A percentile compares a stretch with the other conserved stretches of the same genome.
Evolutionary conservation across 2,797 vertebrate species (phyloP).

Genomic region (Spinibarbus caldwelli): DNA sequence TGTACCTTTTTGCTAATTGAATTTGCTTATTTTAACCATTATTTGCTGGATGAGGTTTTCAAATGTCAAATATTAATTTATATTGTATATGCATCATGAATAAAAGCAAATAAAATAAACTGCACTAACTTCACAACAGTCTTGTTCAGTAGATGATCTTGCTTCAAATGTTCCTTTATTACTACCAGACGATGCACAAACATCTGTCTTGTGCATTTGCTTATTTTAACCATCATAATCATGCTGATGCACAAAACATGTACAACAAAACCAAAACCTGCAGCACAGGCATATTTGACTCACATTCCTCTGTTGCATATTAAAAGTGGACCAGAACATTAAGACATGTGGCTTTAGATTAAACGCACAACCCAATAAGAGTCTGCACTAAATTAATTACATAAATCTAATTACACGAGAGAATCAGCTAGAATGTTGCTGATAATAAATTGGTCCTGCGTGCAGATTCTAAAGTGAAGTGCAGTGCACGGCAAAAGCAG

Average conservation of each 20-base stretch:
- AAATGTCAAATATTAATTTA: background rate
- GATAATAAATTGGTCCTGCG: conserved; percentile 4
- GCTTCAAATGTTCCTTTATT: background rate
- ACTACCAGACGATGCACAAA: background rate
- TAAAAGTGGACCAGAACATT: background rate
- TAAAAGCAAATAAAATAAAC: background rate
- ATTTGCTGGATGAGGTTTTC: background rate
- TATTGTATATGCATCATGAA: background rate
- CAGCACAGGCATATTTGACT: background rate
- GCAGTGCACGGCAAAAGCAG: conserved; percentile 28
- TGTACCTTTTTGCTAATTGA: background rate
- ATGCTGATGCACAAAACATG: background rate
- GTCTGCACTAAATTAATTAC: background rate
- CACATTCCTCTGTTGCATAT: background rate
- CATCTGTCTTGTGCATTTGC: conserved; percentile 6
- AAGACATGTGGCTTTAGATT: conserved; percentile 24
- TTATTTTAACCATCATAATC: background rate
- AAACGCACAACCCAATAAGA: conserved; percentile 21
- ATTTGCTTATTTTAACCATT: background rate
- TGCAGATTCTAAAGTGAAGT: conserved; percentile 19
- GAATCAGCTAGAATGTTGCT: background rate
- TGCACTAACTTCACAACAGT: background rate
- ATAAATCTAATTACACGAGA: background rate
- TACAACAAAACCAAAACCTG: background rate
- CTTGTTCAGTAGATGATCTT: background rate